Evolutionary conservation across 2,113 vertebrate genomes (phyloP).

Genomic region (Ia io): DNA sequence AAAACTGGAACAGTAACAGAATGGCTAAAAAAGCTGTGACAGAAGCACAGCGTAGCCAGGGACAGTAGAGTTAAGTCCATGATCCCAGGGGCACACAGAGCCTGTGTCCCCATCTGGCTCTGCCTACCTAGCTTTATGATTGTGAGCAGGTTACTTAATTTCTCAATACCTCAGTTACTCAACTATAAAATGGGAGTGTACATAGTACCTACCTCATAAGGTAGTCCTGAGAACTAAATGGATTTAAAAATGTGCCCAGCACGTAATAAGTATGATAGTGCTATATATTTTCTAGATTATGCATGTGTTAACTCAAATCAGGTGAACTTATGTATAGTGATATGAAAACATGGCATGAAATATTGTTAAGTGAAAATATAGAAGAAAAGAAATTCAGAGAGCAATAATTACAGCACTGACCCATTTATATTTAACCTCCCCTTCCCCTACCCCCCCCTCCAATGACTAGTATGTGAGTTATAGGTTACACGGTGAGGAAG

Average conservation of each 20-base stretch:
- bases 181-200: neutral
- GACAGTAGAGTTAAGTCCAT: neutral
- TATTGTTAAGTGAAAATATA: neutral
- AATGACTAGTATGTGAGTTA: neutral
- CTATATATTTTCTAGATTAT: neutral
- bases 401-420: neutral
- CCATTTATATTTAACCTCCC: neutral
- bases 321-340: neutral
- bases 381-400: neutral
- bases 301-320: neutral
- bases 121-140: neutral
- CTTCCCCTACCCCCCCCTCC: too few species aligned
- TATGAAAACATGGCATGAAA: constrained; percentile 1
- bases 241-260: neutral
- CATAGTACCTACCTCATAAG: neutral
- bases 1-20: constrained; percentile 38
- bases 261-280: neutral
- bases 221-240: neutral
- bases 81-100: neutral
- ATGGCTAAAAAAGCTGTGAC: neutral
- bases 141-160: neutral
- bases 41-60: neutral
- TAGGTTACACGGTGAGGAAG: neutral
- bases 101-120: neutral
- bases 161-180: neutral